Conservation (phyloP, 2,888 invertebrate species). For the Catocala sponsa region DNA sequence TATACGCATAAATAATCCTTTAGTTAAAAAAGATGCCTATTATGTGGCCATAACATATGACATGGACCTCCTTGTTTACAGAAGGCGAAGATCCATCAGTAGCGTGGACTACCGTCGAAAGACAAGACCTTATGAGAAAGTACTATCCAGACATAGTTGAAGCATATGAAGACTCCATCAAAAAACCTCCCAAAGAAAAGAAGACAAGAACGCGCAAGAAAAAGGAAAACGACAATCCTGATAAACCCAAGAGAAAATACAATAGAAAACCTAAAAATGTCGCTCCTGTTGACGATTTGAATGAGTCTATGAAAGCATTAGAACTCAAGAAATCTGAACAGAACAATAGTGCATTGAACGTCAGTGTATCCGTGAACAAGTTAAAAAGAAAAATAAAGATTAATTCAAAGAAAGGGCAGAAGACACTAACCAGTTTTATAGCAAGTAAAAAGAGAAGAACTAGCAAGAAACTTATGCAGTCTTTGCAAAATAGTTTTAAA, state of each 20-base stretch:
- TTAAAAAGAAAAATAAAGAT: conserved; percentile 77
- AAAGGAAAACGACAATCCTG: conserved; percentile 63
- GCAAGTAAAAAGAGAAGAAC: conserved; percentile 69
- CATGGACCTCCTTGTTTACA: conserved; percentile 38
- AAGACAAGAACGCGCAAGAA: conserved; percentile 66
- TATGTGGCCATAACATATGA: too few species aligned
- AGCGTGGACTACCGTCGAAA: conserved; percentile 91
- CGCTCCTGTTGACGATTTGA: conserved; percentile 51
- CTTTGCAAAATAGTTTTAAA: conserved; percentile 61
- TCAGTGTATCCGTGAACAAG: conserved; percentile 75
- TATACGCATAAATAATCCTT: too few species aligned
- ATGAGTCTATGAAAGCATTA: conserved; percentile 63
- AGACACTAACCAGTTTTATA: conserved; percentile 78
- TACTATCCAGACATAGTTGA: conserved; percentile 90
- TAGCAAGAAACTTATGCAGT: conserved; percentile 54
- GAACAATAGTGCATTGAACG: conserved; percentile 68
- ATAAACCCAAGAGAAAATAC: conserved; percentile 77
- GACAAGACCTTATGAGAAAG: conserved; percentile 88
- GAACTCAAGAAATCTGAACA: conserved; percentile 53
- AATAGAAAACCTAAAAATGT: conserved; percentile 68
- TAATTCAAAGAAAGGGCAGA: conserved; percentile 66
- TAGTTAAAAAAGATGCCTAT: too few species aligned
- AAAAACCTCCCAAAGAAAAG: conserved; percentile 84
- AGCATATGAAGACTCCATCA: conserved; percentile 85
- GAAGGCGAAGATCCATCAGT: conserved; percentile 82